Evolutionary conservation across 2,888 invertebrate genomes (phyloP), one percentile per base, ranked within the genome.

Genomic region (Cephus spinipes): DNA sequence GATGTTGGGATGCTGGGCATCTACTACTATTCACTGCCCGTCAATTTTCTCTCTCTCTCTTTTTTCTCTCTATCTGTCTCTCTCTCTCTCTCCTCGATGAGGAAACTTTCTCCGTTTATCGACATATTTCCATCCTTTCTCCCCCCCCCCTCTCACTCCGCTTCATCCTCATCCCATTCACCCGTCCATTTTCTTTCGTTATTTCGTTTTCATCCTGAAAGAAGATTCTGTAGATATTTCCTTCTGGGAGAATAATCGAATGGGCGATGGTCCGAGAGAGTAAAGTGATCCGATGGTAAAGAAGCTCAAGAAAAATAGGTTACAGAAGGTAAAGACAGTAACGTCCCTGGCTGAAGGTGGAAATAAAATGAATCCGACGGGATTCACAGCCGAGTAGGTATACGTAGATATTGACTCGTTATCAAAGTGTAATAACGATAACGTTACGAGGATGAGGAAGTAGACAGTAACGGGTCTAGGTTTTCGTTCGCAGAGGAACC

Each of bases 81-180:
- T 79, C 77, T 75, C 77, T 75, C 73, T 55, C 78, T 77, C 71
- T 71, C 76, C 82, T 55, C 79, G 82, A 83, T 83, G 82, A 82
- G 81, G 79, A 73, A 85, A 84, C 81, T 85, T 85, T 77, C 55
- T 73, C 30, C 33, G 32, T 71, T 32, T 71, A 71, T 71, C 31
- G 71, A 33, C 71, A 71, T 71, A 71, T 71, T 76, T 55, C 23
- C 55, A 55, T 23, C 23, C 55, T 55, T 9, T 15, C 15, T 4
- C 55, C 9, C 6, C 2, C 55, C 55, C 12, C 34, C 12, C 34
- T 11, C 6, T 1, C 11, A 11, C 34, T 1, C 34, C 35, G 35
- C 12, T 35, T 55, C 55, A 23, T 55, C 23, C 55, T 23, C 55
- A 55, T 55, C 55, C 23, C 55, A 23, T 55, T 55, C 55, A 55